Percentiles rank a stretch among this genome's conserved stretches.
Conservation (phyloP, 2,113 vertebrate genomes). For the Aphelocoma coerulescens region DNA sequence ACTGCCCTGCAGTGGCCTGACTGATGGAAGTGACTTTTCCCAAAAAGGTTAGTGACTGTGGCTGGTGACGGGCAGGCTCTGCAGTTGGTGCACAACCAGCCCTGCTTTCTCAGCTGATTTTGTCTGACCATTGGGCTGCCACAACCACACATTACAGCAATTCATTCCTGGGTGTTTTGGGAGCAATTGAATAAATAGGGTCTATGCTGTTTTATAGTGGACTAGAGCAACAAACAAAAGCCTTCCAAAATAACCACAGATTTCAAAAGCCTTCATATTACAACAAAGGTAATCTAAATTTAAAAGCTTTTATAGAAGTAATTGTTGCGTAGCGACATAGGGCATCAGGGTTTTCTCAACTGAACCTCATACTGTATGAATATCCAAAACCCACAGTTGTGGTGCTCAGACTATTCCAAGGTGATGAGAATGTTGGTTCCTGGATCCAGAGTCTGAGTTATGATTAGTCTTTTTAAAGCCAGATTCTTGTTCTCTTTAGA, state of each 20-base stretch:
- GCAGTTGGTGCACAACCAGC: slow-evolving; percentile 30
- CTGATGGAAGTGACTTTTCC: slow-evolving; percentile 81
- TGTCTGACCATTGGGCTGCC: not conserved
- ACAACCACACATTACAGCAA: not conserved
- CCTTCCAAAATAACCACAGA: not conserved
- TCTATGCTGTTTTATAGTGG: not conserved
- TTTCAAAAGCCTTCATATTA: not conserved
- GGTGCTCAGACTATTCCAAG: not conserved
- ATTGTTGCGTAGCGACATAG: rapidly evolving
- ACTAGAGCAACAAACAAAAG: not conserved
- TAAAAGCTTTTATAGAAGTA: not conserved
- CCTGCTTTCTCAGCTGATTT: slow-evolving; percentile 66
- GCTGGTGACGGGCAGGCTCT: slow-evolving; percentile 61
- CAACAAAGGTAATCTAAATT: not conserved
- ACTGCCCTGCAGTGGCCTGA: slow-evolving; percentile 69
- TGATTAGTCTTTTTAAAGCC: not conserved
- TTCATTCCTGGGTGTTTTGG: not conserved
- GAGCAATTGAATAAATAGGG: not conserved
- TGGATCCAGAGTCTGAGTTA: not conserved
- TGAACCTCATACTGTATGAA: not conserved
- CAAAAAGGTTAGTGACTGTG: slow-evolving; percentile 80
- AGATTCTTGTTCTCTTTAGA: not conserved
- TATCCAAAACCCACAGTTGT: not conserved
- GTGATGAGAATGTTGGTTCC: not conserved
- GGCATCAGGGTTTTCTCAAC: not conserved